Evolutionary conservation across 2,113 vertebrate species (phyloP), one percentile per base, ranked within the genome.

Genomic region (Crotophaga sulcirostris): DNA sequence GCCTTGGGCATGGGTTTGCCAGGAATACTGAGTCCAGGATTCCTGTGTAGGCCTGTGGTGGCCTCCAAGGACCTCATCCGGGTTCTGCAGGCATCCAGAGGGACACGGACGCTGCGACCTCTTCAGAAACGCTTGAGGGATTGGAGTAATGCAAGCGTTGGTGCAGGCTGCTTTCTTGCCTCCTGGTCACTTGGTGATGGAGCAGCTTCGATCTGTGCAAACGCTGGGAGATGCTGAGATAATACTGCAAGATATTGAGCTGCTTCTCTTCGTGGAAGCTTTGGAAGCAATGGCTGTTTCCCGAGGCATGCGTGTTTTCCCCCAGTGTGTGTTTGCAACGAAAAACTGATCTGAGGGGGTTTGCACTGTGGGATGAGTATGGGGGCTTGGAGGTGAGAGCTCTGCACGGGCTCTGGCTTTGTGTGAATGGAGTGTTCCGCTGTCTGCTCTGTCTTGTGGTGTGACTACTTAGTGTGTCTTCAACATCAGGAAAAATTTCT

Each of bases 41-140:
- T 10, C 19, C 3, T 9, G 47, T 7, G 3, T 1, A 4, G 89
- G 60, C 23, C 18, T 0, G 7, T 3, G 51, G 13, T 4, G 52
- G 47, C 20, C 51, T 52, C 67, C 51, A 9, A 34, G 80, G 40
- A 75, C 15, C 34, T 45, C 4, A 1, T 44, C 74, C 28, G 26
- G 1, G 0, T 1, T 36, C 14, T 9, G 25, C 14, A 0, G 0
- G 36, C 1, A 4, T 13, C 73, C 28, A 0, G 31, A 5, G 86
- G 76, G 64, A 44, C 28, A 0, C 1, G 2, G 91, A 51, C 19
- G 36, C 64, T 2, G 19, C 0, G 2, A 76, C 28, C 7, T 5
- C 54, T 42, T 47, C 6, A 0, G 74, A 18, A 13, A 0, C 0
- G 1, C 33, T 23, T 0, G 3, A 15, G 36, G 77, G 44, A 1